Base-by-base conservation (phyloP, 2,113 vertebrate genomes). In the Narcine bancroftii region DNA sequence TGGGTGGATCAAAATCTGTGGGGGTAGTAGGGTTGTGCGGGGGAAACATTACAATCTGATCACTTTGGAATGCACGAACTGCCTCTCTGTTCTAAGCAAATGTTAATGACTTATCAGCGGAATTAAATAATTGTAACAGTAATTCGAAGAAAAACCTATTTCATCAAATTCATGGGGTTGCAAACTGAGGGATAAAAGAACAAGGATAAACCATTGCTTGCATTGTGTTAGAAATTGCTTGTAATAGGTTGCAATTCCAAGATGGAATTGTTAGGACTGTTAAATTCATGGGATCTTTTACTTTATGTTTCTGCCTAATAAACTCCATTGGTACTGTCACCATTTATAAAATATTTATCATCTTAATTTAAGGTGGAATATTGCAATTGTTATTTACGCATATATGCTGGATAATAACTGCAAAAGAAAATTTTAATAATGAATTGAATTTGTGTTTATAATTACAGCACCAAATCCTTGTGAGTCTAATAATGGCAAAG, bases 401-500 rank as follows among this genome's bases (percentile, higher is more conserved):
- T 91, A 10, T 47, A n/a, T 69, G 15, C 39, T 91, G 21, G 65
- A 69, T 91, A 3, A 91, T 91, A 33, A 15, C 13, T 87, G 81
- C 9, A 87, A 21, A 50, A 87, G 81, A 53, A 15, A 66, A 91
- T 45, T 45, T 45, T 71, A 42, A 69, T 91, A 71, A 69, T 91
- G 26, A 91, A 91, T 91, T 42, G 36, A 66, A 69, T 39, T 91
- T 91, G 89, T 91, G 63, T 91, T 91, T 69, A 36, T 81, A 93
- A 92, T 94, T 95, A 71, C 94, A 99, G 98, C 97, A 92, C 94
- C 97, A 42, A 99, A 99, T 95, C 99, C 98, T 0, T 99, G 99
- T n/a, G 96, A 97, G 92, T 96, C 94, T 92, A 98, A 98, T 92
- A 95, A 96, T 2, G 98, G 99, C 93, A 97, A 95, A 93, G 99